Evolutionary conservation across 2,888 invertebrate species (phyloP).

Genomic region (Oligia latruncula): DNA sequence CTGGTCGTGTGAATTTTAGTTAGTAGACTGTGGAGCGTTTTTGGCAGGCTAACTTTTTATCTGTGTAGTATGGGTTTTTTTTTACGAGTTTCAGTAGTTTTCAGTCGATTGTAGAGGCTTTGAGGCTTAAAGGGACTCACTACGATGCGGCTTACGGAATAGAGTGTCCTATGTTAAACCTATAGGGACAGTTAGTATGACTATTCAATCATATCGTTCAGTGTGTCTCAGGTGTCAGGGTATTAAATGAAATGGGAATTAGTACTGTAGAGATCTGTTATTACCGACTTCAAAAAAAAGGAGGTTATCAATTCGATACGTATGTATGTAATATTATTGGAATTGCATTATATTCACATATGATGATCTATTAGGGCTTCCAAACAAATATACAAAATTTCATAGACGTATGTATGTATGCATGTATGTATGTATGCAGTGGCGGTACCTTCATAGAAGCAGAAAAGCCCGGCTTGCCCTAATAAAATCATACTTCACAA

Average conservation of each 20-base stretch:
- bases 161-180: background rate
- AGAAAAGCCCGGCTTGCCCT: too few species aligned
- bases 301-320: too few species aligned
- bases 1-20: constrained; percentile 21
- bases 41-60: background rate
- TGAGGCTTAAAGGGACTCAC: background rate
- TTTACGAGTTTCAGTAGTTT: background rate
- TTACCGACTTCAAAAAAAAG: too few species aligned
- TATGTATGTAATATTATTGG: too few species aligned
- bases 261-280: too few species aligned
- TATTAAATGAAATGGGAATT: background rate
- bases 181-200: background rate
- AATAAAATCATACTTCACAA: too few species aligned
- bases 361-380: too few species aligned
- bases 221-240: background rate
- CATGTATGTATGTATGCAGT: too few species aligned
- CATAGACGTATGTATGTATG: too few species aligned
- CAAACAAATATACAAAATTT: too few species aligned
- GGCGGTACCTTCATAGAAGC: too few species aligned
- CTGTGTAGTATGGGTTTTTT: background rate
- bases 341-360: too few species aligned
- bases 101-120: background rate
- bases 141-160: background rate
- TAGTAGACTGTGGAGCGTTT: background rate
- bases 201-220: background rate